These are phyloP conservation scores for Ceyx melanurus DNA, from an alignment of 2,113 vertebrate genomes.

Conservation along the genomic window DNA sequence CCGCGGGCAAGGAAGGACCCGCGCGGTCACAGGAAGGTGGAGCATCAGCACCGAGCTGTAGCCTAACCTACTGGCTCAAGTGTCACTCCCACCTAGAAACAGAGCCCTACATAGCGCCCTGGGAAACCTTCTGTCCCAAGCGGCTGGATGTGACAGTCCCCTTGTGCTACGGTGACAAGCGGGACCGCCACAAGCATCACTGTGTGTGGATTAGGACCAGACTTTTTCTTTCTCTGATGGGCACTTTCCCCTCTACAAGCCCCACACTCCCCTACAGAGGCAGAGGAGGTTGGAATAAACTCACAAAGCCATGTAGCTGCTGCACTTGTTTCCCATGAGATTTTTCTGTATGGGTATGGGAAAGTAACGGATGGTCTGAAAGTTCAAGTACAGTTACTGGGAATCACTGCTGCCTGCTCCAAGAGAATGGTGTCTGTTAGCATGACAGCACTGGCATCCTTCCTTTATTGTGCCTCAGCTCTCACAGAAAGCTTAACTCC, in stretches of 20 bases:
- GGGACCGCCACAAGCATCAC: neutral
- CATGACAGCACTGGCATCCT: neutral
- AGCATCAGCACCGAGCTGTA: neutral
- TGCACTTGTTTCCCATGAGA: neutral
- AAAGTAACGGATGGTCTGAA: slow-evolving; percentile 5
- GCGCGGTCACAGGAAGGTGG: fast-evolving
- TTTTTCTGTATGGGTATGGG: neutral
- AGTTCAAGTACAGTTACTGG: slow-evolving; percentile 32
- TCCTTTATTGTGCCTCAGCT: neutral
- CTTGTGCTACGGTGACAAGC: neutral
- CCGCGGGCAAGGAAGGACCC: neutral
- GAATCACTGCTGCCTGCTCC: slow-evolving; percentile 9
- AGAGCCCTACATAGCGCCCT: neutral
- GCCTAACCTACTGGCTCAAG: neutral
- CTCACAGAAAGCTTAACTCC: neutral
- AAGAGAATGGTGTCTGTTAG: neutral
- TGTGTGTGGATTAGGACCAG: neutral
- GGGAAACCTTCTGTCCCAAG: neutral
- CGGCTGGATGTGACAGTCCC: neutral
- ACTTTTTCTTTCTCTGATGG: neutral
- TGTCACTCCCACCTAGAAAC: neutral
- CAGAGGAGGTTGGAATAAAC: neutral
- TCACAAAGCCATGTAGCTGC: neutral
- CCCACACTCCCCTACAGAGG: neutral
- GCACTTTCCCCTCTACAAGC: neutral